phyloP scores from a whole-genome alignment of 2,888 invertebrate species.

The Microctonus brassicae region DNA sequence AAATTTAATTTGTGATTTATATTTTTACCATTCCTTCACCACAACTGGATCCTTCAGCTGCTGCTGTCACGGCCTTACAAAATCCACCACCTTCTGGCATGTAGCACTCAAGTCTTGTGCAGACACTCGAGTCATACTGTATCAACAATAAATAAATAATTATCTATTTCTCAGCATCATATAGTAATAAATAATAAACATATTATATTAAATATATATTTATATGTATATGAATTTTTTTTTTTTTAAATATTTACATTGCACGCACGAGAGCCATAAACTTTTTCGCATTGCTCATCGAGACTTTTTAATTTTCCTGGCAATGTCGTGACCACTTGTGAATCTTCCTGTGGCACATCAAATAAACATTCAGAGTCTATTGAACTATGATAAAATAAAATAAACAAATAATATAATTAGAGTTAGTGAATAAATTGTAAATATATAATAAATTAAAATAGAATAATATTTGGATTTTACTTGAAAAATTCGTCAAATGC shows the following conservation, averaged over 20 bases:
- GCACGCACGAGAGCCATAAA: conserved; percentile 83
- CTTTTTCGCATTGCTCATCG: conserved; percentile 90
- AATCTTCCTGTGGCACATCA: conserved; percentile 88
- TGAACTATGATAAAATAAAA: conserved; percentile 80
- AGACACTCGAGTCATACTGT: conserved; percentile 91
- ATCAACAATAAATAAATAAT: conserved; percentile 1
- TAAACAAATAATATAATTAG: conserved; percentile 38
- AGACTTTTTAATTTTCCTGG: conserved; percentile 87
- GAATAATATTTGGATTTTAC: conserved; percentile 42
- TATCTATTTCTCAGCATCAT: background rate
- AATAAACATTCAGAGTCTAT: conserved; percentile 82
- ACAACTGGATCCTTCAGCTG: conserved; percentile 92
- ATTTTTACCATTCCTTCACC: conserved; percentile 86
- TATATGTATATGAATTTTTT: background rate
- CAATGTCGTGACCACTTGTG: conserved; percentile 83
- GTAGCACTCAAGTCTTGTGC: conserved; percentile 90
- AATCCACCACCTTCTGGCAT: conserved; percentile 85
- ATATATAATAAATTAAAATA: background rate
- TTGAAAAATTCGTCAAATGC: conserved; percentile 52
- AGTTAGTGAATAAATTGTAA: too few species aligned
- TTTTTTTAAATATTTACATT: conserved; percentile 73
- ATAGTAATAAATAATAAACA: background rate
- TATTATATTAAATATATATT: background rate
- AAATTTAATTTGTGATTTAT: background rate
- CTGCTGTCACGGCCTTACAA: conserved; percentile 90